Base-by-base conservation (phyloP, 2,888 invertebrate species). In the Philhelius pedissequus region DNA sequence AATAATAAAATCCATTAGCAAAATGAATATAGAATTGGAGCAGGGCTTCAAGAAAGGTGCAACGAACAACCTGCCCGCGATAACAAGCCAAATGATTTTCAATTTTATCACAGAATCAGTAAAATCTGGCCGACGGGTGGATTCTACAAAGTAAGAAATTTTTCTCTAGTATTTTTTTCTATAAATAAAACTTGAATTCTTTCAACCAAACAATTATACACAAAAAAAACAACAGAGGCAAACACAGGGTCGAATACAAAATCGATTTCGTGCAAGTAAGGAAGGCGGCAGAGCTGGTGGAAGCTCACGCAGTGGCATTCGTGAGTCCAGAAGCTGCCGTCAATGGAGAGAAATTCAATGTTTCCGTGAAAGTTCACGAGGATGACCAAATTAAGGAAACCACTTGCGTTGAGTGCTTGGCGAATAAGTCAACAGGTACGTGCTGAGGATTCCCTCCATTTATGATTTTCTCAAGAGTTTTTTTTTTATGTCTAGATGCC, bases 201-300 rank as follows among this genome's bases (percentile, higher is more conserved):
- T 45, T 15, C 5, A 62, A 22, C 22, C 7, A 15, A 35, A 5
- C 20, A 27, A 30, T 32, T 35, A 13, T 13, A 22, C n/a, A 22
- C 13, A 25, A 4, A 62, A 40, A n/a, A n/a, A n/a, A n/a, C n/a
- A n/a, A 54, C 27, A 87, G 88, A 20, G n/a, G n/a, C n/a, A 79
- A 74, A 48, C 54, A 88, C 30, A 88, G 88, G 32, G 84, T 83
- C 3, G 90, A 90, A 74, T 88, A 89, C 13, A 76, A 89, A n/a
- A 87, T 90, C 2, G 91, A 91, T 73, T 91, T 88, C 54, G 91
- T 91, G 0, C 91, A 91, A 80, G 78, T 91, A 7, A 88, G 89
- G 4, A 86, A 89, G 4, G 77, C 88, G 3, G 77, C 88, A 3
- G 88, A 88, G 0, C 27, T 88, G 4, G 89, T 88, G 22, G 90